These are phyloP conservation scores for Theocolax elegans DNA, from an alignment of 1,140 invertebrate species.

Conservation along the genomic window DNA sequence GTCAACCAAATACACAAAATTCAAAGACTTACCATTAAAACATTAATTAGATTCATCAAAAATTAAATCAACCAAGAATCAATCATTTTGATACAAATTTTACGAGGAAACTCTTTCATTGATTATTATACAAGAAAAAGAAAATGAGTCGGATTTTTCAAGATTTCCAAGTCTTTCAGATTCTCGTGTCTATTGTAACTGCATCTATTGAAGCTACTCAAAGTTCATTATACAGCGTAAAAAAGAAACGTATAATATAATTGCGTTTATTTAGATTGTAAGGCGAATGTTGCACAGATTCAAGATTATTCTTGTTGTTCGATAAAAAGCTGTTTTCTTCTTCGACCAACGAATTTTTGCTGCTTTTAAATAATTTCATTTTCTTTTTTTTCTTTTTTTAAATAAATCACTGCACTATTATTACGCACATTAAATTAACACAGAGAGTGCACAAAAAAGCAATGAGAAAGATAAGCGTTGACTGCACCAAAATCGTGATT, in stretches of 20 bases:
- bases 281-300: slow-evolving; percentile 36
- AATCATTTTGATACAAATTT: slow-evolving; percentile 11
- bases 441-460: slow-evolving; percentile 29
- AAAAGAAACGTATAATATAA: slow-evolving; percentile 33
- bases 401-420: slow-evolving; percentile 7
- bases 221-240: slow-evolving; percentile 23
- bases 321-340: slow-evolving; percentile 28
- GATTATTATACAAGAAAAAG: not conserved
- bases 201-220: slow-evolving; percentile 30
- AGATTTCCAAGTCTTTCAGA: slow-evolving; percentile 33
- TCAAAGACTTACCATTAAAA: slow-evolving; percentile 12
- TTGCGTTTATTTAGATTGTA: slow-evolving; percentile 29
- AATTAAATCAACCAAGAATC: too few relatives aligned
- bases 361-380: slow-evolving; percentile 18
- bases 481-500: slow-evolving; percentile 41
- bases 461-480: slow-evolving; percentile 23
- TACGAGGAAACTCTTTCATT: not conserved
- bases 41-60: slow-evolving; percentile 11
- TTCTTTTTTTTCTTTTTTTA: slow-evolving; percentile 12
- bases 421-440: slow-evolving; percentile 27
- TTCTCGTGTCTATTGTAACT: slow-evolving; percentile 32
- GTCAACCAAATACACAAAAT: not conserved
- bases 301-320: slow-evolving; percentile 30
- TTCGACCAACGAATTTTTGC: slow-evolving; percentile 18
- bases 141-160: slow-evolving; percentile 29